Conservation (phyloP, 1,140 invertebrate species). For the Drosophila micromelanica region DNA sequence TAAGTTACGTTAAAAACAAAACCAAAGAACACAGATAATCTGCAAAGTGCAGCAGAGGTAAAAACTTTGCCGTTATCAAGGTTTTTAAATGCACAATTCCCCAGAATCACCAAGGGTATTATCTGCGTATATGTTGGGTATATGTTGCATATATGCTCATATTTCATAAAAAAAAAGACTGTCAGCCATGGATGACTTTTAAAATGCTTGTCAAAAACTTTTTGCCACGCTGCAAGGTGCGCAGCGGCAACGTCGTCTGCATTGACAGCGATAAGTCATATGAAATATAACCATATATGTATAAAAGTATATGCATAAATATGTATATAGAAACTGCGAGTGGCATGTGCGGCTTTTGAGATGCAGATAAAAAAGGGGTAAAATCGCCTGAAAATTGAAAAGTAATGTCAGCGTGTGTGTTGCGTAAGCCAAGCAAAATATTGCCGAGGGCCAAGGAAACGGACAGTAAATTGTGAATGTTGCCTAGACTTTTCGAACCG, state of each 20-base stretch:
- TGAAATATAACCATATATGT: constrained; percentile 1
- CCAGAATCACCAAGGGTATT: constrained; percentile 31
- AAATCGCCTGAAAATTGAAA: constrained; percentile 65
- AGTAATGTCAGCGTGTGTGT: constrained; percentile 59
- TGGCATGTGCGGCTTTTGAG: too few relatives aligned
- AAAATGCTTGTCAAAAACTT: constrained; percentile 76
- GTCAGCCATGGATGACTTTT: constrained; percentile 62
- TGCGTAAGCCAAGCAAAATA: constrained; percentile 28
- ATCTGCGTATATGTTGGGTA: constrained; percentile 29
- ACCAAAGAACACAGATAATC: constrained; percentile 52
- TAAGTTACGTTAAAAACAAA: constrained; percentile 54
- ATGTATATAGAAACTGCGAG: not conserved
- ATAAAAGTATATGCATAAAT: not conserved
- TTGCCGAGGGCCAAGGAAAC: constrained; percentile 16
- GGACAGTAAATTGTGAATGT: constrained; percentile 60
- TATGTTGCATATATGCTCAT: constrained; percentile 19
- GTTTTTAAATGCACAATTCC: constrained; percentile 18
- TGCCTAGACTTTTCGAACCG: constrained; percentile 50
- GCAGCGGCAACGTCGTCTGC: constrained; percentile 42
- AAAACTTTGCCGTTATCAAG: constrained; percentile 52
- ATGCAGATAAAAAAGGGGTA: not conserved
- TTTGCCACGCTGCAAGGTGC: constrained; percentile 52
- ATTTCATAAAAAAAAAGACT: constrained; percentile 48
- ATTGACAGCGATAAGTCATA: constrained; percentile 56
- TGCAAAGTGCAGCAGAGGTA: constrained; percentile 49